These are phyloP conservation scores for Macquaria ambigua DNA, from an alignment of 2,113 vertebrate species.

Conservation along the genomic window DNA sequence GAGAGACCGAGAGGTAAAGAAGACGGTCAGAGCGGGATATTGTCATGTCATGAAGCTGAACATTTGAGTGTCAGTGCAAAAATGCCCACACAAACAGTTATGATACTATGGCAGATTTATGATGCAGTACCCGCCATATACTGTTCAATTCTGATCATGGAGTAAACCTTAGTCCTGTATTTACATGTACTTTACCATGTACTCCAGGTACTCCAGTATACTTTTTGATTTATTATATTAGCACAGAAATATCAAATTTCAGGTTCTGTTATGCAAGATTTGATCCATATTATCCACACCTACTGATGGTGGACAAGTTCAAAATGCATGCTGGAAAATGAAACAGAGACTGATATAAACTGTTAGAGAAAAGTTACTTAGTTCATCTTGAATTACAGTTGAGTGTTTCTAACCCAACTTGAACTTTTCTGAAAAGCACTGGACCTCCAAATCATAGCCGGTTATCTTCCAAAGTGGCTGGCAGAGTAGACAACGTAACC, in stretches of 20 bases:
- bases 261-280: neutral
- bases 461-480: neutral
- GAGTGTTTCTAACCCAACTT: neutral
- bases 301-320: neutral
- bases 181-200: neutral
- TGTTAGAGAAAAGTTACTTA: neutral
- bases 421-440: slow-evolving; percentile 13
- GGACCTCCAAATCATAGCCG: slow-evolving; percentile 3
- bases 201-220: too few relatives aligned
- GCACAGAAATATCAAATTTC: neutral
- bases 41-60: neutral
- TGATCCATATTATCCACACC: neutral
- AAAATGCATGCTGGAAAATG: neutral
- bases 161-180: neutral
- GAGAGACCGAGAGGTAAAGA: neutral
- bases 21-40: neutral
- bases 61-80: neutral
- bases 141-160: neutral
- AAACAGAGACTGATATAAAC: neutral
- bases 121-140: neutral
- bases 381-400: neutral
- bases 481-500: neutral
- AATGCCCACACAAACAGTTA: neutral
- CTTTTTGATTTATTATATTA: neutral
- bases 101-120: neutral